Base-by-base conservation (phyloP, 2,113 vertebrate genomes). In the Hemicordylus capensis region DNA sequence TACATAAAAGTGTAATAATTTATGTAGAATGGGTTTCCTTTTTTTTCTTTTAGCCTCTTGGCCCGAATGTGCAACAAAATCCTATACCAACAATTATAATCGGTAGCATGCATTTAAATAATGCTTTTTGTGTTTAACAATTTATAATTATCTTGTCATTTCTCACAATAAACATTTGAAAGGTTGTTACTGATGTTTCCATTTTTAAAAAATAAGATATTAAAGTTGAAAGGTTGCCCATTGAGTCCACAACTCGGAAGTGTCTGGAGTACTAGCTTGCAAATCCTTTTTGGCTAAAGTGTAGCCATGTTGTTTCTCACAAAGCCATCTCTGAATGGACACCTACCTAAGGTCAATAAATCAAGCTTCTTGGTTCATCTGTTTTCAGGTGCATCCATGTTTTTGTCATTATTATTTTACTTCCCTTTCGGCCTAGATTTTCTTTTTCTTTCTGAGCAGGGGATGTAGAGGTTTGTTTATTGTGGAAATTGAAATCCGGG, bases 11-110 rank as follows among this genome's bases (percentile, higher is more conserved):
- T 79, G 28, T 70, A 42, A 76, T 54, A 84, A 86, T 5, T 51
- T 14, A 79, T 90, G 24, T 63, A 81, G 85, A 90, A 92, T 20
- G 81, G 92, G 90, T 79, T 4, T 72, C 2, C 22, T 44, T 67
- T 82, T 89, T 90, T 37, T 70, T 69, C n/a, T n/a, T n/a, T n/a
- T n/a, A n/a, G 67, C 8, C 15, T 14, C n/a, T 89, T 82, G 51
- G 17, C 87, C 79, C 24, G 73, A 76, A 84, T 10, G 3, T 3
- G 3, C 6, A 75, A 39, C 28, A 86, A 89, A 79, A 72, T 80
- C 83, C 34, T 70, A 66, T 42, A 72, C 42, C n/a, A 79, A 67
- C 51, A 77, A 85, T 67, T 85, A 85, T n/a, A 85, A 79, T 70
- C 51, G 66, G 76, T 72, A 79, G 63, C 12, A 10, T 79, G 54